Evolutionary conservation across 2,797 vertebrate species (phyloP).

Genomic region (Enteromius mattozi): DNA sequence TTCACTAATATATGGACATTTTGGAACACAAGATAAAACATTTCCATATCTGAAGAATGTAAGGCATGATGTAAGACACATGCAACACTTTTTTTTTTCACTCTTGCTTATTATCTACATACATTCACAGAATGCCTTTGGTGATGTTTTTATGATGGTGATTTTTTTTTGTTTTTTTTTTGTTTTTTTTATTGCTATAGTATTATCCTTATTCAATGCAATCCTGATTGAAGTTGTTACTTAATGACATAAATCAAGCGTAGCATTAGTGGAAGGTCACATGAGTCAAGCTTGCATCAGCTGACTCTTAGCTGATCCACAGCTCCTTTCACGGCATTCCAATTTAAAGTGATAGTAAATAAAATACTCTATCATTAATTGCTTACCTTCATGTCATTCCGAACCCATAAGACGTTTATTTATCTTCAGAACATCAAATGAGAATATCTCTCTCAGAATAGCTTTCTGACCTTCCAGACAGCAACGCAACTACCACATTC

Average conservation of each 20-base stretch:
- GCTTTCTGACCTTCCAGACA: not conserved
- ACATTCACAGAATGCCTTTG: not conserved
- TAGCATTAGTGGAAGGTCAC: not conserved
- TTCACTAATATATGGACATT: not conserved
- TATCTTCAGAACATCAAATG: not conserved
- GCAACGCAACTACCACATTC: not conserved
- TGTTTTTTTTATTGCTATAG: not conserved
- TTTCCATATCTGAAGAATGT: slow-evolving; percentile 5
- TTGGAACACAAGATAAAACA: not conserved
- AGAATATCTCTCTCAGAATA: too few species aligned
- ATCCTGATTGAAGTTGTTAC: not conserved
- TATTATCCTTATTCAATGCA: not conserved
- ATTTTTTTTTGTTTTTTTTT: not conserved
- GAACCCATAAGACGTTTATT: not conserved
- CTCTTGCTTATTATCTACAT: not conserved
- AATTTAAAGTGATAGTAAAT: not conserved
- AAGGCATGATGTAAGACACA: not conserved
- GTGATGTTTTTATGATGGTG: not conserved
- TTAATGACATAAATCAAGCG: not conserved
- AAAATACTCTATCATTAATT: not conserved
- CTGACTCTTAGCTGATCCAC: not conserved
- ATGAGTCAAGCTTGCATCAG: not conserved
- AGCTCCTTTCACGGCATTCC: not conserved
- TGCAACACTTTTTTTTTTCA: not conserved
- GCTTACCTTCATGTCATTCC: not conserved